These are phyloP conservation scores for Watsonalla binaria DNA, from an alignment of 2,888 invertebrate genomes.

Conservation along the genomic window DNA sequence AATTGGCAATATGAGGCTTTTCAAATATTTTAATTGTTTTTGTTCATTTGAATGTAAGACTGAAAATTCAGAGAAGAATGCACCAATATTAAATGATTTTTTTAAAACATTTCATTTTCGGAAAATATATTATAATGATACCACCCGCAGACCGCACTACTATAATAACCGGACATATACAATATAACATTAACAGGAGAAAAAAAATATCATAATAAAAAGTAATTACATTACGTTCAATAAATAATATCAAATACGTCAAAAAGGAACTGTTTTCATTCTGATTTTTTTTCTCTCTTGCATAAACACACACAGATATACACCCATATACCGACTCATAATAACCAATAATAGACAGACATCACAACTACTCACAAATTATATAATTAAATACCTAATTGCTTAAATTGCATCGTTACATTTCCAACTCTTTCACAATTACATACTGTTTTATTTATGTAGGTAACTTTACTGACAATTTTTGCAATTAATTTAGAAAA, in stretches of 20 bases:
- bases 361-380: background rate
- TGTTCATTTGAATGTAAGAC: slow-evolving; percentile 65
- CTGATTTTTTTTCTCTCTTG: slow-evolving; percentile 14
- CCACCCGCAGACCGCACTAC: slow-evolving; percentile 60
- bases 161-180: slow-evolving; percentile 35
- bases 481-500: slow-evolving; percentile 29
- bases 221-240: slow-evolving; percentile 19
- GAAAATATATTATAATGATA: slow-evolving; percentile 12
- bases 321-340: too few relatives aligned
- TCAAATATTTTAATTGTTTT: slow-evolving; percentile 62
- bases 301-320: background rate
- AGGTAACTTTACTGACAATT: slow-evolving; percentile 10
- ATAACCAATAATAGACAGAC: background rate
- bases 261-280: slow-evolving; percentile 1
- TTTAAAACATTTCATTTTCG: background rate
- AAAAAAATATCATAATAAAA: slow-evolving; percentile 29
- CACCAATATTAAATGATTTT: slow-evolving; percentile 59
- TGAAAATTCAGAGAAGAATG: slow-evolving; percentile 58
- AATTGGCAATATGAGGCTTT: slow-evolving; percentile 76
- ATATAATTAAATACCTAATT: background rate
- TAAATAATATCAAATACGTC: too few relatives aligned
- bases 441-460: slow-evolving; percentile 10
- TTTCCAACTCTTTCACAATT: background rate
- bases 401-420: background rate
- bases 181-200: slow-evolving; percentile 15